These are phyloP conservation scores for Drosophila neutralis DNA, from an alignment of 2,888 invertebrate genomes.

Conservation along the genomic window DNA sequence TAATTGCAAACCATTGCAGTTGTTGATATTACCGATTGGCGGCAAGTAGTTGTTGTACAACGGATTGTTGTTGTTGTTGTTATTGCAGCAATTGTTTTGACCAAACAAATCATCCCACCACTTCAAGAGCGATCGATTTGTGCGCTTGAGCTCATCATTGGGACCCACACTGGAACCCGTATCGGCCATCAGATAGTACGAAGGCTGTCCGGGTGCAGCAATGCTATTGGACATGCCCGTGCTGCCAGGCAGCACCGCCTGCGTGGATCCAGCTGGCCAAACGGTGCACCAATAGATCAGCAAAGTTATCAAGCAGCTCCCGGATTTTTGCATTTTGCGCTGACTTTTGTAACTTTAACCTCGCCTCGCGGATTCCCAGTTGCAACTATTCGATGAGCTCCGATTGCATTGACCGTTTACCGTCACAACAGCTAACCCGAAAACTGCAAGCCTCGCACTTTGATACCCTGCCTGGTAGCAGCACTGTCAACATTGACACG, in stretches of 20 bases:
- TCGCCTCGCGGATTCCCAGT: constrained; percentile 56
- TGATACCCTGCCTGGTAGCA: constrained; percentile 16
- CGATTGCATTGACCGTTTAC: constrained; percentile 47
- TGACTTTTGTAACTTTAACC: constrained; percentile 56
- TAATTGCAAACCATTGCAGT: constrained; percentile 53
- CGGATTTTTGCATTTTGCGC: constrained; percentile 50
- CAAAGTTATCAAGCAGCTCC: constrained; percentile 16
- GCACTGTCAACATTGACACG: neutral
- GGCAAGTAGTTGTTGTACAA: constrained; percentile 26
- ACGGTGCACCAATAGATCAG: constrained; percentile 8
- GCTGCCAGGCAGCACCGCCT: neutral
- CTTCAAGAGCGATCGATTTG: constrained; percentile 71
- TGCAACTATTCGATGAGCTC: constrained; percentile 57
- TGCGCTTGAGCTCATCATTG: constrained; percentile 60
- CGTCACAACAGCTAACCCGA: constrained; percentile 12
- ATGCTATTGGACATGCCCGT: constrained; percentile 38
- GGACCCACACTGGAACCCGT: constrained; percentile 63
- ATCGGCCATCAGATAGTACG: constrained; percentile 71
- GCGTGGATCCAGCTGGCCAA: constrained; percentile 4
- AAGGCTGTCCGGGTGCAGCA: constrained; percentile 52
- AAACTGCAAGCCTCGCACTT: constrained; percentile 48
- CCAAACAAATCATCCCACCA: constrained; percentile 71
- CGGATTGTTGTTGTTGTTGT: constrained; percentile 32
- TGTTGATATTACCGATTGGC: constrained; percentile 22
- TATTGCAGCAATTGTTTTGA: constrained; percentile 57